Evolutionary conservation across 2,888 invertebrate genomes (phyloP).

Genomic region (Oegoconia quadripuncta): DNA sequence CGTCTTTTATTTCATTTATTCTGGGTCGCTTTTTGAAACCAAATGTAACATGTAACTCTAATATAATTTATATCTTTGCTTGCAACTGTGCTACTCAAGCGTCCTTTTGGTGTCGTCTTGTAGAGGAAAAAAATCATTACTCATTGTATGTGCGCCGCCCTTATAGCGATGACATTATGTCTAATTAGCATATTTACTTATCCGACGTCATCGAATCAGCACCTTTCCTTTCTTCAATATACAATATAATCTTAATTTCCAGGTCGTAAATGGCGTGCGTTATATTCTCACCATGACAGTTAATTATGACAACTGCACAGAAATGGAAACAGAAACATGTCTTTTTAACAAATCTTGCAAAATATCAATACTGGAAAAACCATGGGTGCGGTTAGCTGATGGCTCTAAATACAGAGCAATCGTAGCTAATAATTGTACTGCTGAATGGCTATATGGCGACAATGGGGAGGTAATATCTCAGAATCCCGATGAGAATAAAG

Average conservation of each 20-base stretch:
- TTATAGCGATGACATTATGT: too few species aligned
- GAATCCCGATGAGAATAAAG: constrained; percentile 25
- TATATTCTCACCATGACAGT: constrained; percentile 76
- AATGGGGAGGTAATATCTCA: constrained; percentile 47
- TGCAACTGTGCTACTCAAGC: too few species aligned
- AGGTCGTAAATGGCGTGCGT: constrained; percentile 81
- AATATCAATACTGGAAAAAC: constrained; percentile 81
- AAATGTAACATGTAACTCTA: too few species aligned
- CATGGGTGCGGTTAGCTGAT: constrained; percentile 79
- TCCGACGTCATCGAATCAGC: too few species aligned
- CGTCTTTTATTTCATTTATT: too few species aligned
- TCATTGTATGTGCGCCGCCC: too few species aligned
- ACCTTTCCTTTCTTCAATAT: too few species aligned
- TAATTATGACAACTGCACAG: constrained; percentile 64
- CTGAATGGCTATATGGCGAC: constrained; percentile 70
- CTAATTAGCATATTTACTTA: too few species aligned
- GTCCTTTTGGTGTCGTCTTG: too few species aligned
- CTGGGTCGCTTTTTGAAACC: too few species aligned
- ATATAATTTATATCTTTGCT: too few species aligned
- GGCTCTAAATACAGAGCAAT: constrained; percentile 81
- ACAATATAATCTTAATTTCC: constrained; percentile 29
- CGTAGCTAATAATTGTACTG: constrained; percentile 82
- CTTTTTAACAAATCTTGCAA: constrained; percentile 71
- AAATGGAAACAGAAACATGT: constrained; percentile 40
- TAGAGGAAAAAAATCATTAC: too few species aligned